phyloP scores from a whole-genome alignment of 2,888 invertebrate genomes.

The Morinoia aosen region DNA sequence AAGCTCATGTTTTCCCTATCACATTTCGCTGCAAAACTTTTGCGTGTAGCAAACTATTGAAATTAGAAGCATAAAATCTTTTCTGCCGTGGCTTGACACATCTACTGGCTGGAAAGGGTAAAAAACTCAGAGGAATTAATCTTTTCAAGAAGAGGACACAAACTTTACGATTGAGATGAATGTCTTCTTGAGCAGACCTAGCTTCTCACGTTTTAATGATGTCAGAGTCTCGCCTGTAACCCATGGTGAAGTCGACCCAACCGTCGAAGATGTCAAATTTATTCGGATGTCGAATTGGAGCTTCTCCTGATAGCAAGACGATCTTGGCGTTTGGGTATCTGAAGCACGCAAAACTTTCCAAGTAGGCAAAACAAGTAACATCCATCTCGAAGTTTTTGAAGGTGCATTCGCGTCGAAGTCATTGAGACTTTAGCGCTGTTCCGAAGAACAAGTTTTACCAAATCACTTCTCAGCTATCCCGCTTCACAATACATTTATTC shows the following conservation, averaged over 20 bases:
- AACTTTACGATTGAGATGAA: neutral
- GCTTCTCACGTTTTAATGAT: neutral
- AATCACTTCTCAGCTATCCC: too few relatives aligned
- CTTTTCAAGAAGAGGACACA: neutral
- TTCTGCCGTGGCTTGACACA: neutral
- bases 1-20: too few relatives aligned
- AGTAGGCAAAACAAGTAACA: neutral
- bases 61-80: too few relatives aligned
- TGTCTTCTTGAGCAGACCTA: neutral
- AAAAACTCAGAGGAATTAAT: neutral
- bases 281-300: neutral
- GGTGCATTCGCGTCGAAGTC: too few relatives aligned
- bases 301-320: neutral
- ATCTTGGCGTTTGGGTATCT: constrained; percentile 17
- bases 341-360: neutral
- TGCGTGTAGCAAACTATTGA: too few relatives aligned
- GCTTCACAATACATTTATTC: too few relatives aligned
- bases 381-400: neutral
- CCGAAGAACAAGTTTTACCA: too few relatives aligned
- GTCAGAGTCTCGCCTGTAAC: constrained; percentile 20
- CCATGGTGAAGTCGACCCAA: neutral
- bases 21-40: too few relatives aligned
- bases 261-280: neutral
- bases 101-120: neutral
- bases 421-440: too few relatives aligned